Base-by-base conservation (phyloP, 2,888 invertebrate species). In the Oxyteleia sp. region DNA sequence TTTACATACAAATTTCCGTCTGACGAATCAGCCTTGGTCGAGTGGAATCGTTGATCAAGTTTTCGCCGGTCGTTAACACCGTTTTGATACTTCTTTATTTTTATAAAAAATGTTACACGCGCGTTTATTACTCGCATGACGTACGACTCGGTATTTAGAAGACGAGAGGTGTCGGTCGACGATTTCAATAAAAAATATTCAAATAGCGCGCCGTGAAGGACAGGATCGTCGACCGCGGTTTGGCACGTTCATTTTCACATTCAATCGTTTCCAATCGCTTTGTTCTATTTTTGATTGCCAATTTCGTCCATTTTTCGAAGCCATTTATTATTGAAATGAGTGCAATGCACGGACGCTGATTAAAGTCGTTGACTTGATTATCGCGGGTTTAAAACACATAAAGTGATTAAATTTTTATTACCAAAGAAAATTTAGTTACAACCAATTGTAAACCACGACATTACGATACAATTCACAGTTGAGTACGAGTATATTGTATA, bases 251-350 rank as follows among this genome's bases (percentile, higher is more conserved):
- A 38, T 38, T 57, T 38, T 57, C 51, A 53, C 66, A 66, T 66
- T 53, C n/a, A 66, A 20, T n/a, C 57, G 10, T 23, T 55, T 47
- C 47, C 45, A 23, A 57, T 69, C 32, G 35, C 26, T 59, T 38
- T 47, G 59, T 71, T 71, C 71, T 71, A 71, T 69, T 57, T 69
- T 32, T 26, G 29, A 47, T 57, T 18, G 51, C 15, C 66, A 53
- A 53, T 66, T 66, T 66, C 55, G 53, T 55, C n/a, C 68, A 45
- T 35, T 57, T 69, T 69, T 69, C 57, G 15, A 57, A 43, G 45
- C 4, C 68, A 29, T 55, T 45, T 69, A 55, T 69, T 45, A 69
- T 55, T 55, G 55, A 55, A 55, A 51, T 16, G 43, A 53, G 66
- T 53, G 51, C 66, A 68, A 38, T 11, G 64, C 35, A 23, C 64